Conservation (phyloP, 2,113 vertebrate species). For the Clinocottus analis region DNA sequence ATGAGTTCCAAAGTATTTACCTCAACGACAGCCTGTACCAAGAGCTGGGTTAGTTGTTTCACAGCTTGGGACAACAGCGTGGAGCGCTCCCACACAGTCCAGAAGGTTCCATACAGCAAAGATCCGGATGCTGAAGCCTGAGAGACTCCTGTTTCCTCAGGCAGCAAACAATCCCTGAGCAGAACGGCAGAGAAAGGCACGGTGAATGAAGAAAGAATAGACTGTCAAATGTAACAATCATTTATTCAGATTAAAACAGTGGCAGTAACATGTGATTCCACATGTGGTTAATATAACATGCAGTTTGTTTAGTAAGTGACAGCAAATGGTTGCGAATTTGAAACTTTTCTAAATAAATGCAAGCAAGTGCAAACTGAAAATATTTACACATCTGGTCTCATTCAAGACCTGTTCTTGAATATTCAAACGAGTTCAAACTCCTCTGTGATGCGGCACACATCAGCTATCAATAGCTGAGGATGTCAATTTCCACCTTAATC, state of each 20-base stretch:
- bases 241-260: not conserved
- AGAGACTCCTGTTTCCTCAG: conserved; percentile 71
- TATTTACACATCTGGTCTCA: not conserved
- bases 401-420: not conserved
- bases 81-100: conserved; percentile 85
- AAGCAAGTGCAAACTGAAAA: not conserved
- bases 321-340: not conserved
- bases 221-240: not conserved
- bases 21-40: conserved; percentile 78
- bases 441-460: not conserved
- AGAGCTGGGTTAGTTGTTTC: conserved; percentile 72
- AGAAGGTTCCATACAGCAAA: conserved; percentile 87
- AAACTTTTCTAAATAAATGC: not conserved
- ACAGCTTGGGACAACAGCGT: conserved; percentile 87
- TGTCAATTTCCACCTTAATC: not conserved
- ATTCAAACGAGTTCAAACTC: not conserved
- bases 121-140: conserved; percentile 69
- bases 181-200: conserved; percentile 28
- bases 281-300: not conserved
- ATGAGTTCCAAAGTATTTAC: conserved; percentile 77
- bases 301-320: not conserved
- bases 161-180: conserved; percentile 50
- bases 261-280: not conserved
- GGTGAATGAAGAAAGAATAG: conserved; percentile 28
- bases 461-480: not conserved